Evolutionary conservation across 2,113 vertebrate species (phyloP).

Genomic region (Sprattus sprattus): DNA sequence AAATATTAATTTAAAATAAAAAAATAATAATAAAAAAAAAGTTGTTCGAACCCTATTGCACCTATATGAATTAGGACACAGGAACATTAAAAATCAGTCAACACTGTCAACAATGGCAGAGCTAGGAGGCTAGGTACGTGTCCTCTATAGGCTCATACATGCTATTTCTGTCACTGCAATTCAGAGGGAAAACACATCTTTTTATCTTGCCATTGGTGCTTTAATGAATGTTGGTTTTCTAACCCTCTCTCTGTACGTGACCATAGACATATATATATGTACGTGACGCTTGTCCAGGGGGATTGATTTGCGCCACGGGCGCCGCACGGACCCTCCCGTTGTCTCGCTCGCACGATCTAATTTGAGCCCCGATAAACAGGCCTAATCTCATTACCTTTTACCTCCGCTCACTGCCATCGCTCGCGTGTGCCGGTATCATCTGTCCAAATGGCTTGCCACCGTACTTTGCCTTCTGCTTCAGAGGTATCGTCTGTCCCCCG

Average conservation of each 20-base stretch:
- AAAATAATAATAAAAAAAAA: too few relatives aligned
- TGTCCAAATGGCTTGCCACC: background rate
- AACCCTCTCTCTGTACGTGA: background rate
- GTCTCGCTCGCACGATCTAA: background rate
- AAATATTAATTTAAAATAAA: too few relatives aligned
- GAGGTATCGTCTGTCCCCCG: background rate
- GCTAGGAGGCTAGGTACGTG: background rate
- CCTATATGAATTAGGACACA: background rate
- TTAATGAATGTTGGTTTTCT: background rate
- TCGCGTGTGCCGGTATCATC: background rate
- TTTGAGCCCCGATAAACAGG: conserved; percentile 2
- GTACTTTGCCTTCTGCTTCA: background rate
- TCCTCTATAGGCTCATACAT: background rate
- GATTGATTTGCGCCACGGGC: background rate
- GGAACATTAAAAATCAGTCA: background rate
- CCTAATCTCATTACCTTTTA: conserved; percentile 10
- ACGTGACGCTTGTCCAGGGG: background rate
- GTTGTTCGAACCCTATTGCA: background rate
- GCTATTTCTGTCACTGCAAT: background rate
- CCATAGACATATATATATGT: too few relatives aligned
- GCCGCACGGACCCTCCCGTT: background rate
- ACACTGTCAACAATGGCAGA: background rate
- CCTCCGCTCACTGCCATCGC: background rate
- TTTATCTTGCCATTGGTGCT: background rate
- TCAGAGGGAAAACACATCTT: background rate